Base-by-base conservation (phyloP, 1,140 invertebrate genomes). In the Drosophila nasuta region DNA sequence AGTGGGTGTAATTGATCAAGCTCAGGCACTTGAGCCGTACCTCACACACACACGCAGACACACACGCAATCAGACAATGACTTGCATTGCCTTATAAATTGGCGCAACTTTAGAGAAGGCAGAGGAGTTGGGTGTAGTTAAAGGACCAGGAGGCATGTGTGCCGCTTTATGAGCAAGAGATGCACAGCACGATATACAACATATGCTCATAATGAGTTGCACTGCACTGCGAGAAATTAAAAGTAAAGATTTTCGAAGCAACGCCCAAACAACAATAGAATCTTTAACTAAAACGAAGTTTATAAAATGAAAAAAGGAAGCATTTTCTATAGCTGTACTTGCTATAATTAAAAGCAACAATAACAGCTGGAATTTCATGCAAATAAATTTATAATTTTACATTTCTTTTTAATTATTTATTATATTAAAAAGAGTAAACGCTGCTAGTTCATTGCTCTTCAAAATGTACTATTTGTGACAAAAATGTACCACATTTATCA, bases 1-100 rank as follows among this genome's bases (percentile, higher is more conserved):
- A 80, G 82, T 77, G 78, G 69, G 75, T 89, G 85, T 88, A 88
- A 89, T 90, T 88, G 85, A 88, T 89, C 81, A 85, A 71, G 77
- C 78, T 83, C 51, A 72, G 81, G 60, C 83, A 89, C 41, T 76
- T 70, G 46, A 65, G 67, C 45, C 54, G 13, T 38, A 43, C 52
- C 17, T 58, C 17, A 13, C 25, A 17, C 38, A 8, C 15, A 33
- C n/a, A 38, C 28, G n/a, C 72, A 73, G 8, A 38, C 17, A 28
- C 72, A 73, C 51, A 85, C 67, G 73, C 81, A 89, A 75, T 83
- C 80, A 80, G 78, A 83, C 80, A 88, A 83, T 89, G 85, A 78
- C 81, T 72, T 75, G 80, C 77, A 89, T 78, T 78, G 74, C 64
- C 64, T 69, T 66, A 77, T 76, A 89, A 85, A 89, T 81, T 71